Evolutionary conservation across 2,797 vertebrate species (phyloP), one percentile per base, ranked within the genome.

Genomic region (Syngnathus acus): DNA sequence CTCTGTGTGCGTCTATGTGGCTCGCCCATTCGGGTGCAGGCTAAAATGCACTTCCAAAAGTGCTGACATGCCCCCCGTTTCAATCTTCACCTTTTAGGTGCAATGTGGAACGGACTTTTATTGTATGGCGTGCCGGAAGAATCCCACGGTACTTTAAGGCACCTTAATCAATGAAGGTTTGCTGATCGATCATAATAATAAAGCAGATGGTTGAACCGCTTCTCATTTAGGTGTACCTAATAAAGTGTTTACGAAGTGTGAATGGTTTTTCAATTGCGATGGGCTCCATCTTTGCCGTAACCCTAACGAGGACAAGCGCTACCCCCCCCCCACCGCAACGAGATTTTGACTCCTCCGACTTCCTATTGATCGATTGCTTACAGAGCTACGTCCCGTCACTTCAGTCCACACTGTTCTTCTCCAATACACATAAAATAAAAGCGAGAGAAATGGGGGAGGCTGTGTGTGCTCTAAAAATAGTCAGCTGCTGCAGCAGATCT

Each of bases 401-500:
- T 58, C 26, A 17, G 55, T 37, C 23, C 54, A 57, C 32, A 37
- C 48, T n/a, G 50, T 51, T 21, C 50, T 51, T 51, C 21, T 51
- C 9, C 48, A n/a, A n/a, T 6, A 51, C n/a, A 9, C n/a, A n/a
- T 5, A 59, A 8, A 13, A 58, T 40, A 37, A 37, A 14, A 39
- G 26, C 6, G 16, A 65, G 39, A 19, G 38, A 53, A 53, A 14
- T 19, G 3, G 13, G 39, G 13, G n/a, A 26, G 9, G 67, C n/a
- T 68, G 69, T 61, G 65, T 76, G 79, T 81, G 68, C 4, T 82
- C 85, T 89, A 91, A 89, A 91, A 84, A 89, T 90, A 91, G 85
- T 71, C 68, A 51, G 72, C 65, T 73, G 65, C 84, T 79, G 85
- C 82, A 79, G 81, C 76, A 77, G 85, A 70, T 77, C 40, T 71